A percentile compares a stretch with the other conserved stretches of the same genome.
phyloP scores from a whole-genome alignment of 2,888 invertebrate genomes.

The Cremastinae sp. region DNA sequence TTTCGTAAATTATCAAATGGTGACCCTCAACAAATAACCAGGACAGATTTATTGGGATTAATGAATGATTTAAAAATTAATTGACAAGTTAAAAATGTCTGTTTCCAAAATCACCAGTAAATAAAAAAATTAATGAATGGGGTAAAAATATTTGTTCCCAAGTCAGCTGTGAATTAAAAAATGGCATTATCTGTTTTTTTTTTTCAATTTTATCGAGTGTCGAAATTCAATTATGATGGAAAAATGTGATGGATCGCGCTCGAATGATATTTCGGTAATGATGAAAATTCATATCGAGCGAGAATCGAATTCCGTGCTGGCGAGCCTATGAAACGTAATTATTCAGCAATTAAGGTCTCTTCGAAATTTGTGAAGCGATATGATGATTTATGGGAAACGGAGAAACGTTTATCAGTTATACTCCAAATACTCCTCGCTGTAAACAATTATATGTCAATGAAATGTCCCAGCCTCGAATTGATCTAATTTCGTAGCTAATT shows the following conservation, averaged over 20 bases:
- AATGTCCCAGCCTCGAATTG: not conserved
- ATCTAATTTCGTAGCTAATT: too few species aligned
- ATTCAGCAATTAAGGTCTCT: constrained; percentile 62
- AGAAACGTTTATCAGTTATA: constrained; percentile 4
- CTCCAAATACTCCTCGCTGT: not conserved
- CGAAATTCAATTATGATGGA: too few species aligned
- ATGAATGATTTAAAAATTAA: not conserved
- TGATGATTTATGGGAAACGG: constrained; percentile 50
- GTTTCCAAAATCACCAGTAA: not conserved
- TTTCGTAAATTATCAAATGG: not conserved
- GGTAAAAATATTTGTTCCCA: too few species aligned
- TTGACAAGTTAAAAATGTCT: not conserved
- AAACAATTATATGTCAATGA: constrained; percentile 17
- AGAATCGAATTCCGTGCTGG: constrained; percentile 25
- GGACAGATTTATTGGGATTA: not conserved
- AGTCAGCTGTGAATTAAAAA: too few species aligned
- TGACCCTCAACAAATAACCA: not conserved
- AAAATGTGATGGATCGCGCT: not conserved
- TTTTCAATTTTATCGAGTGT: not conserved
- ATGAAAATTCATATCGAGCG: constrained; percentile 29
- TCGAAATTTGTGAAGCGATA: constrained; percentile 56
- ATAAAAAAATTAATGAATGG: too few species aligned
- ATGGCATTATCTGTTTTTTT: too few species aligned
- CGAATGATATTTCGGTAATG: constrained; percentile 11
- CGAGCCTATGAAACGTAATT: constrained; percentile 61